Base-by-base conservation (phyloP, 2,797 vertebrate genomes). In the Pteropus rufus region DNA sequence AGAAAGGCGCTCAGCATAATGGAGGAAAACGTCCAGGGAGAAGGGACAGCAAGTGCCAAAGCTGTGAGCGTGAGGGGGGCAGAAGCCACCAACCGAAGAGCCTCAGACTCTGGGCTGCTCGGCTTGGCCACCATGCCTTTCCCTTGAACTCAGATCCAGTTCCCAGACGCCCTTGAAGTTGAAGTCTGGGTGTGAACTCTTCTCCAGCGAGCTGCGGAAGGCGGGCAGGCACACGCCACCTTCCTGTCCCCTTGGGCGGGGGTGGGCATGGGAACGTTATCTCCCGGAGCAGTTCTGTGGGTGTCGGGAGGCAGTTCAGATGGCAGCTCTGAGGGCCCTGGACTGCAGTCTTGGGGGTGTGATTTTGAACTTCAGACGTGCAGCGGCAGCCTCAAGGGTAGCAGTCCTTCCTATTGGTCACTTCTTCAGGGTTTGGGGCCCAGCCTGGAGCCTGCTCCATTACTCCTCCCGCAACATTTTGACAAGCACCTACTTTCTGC, bases 201-300 rank as follows among this genome's bases (percentile, higher is more conserved):
- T 77, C 52, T 67, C 65, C 7, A 10, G 8, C 15, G 64, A 34
- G 69, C 19, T 24, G 0, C 3, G 16, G 82, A 11, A 2, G 9
- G n/a, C 0, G 0, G 5, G 62, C 26, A 1, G 21, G 23, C 14
- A 0, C 12, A 19, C 0, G 2, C 64, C 52, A 24, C 23, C n/a
- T 14, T 64, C 64, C 7, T 5, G 3, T 0, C 24, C 86, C 31
- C 18, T 10, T n/a, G 86, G 54, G 39, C 11, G 15, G n/a, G 65
- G 23, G 10, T 0, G 65, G 23, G 10, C 0, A 0, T 3, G 12
- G 8, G 21, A 56, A 44, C 11, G 23, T 36, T 58, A 44, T 11
- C 56, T 62, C n/a, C 56, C 6, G 16, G 24, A 80, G 69, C 49
- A 21, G 9, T 24, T 18, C 5, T n/a, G 39, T 23, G 81, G 24